A percentile compares a stretch with the other conserved stretches of the same genome.
Conservation (phyloP, 2,113 vertebrate species). For the Amblyopsis rosae region DNA sequence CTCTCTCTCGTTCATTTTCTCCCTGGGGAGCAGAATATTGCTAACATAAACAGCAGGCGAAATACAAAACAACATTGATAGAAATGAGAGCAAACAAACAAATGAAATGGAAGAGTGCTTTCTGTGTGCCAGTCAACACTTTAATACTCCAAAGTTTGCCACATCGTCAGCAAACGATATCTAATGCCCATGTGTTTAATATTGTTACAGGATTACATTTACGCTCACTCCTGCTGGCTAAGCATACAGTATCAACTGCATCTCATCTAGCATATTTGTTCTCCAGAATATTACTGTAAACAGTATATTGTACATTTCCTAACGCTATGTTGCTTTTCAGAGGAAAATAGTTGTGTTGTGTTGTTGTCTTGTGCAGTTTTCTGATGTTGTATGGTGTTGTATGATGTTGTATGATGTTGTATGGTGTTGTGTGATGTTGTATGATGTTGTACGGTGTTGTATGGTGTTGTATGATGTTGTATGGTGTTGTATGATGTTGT, state of each 20-base stretch:
- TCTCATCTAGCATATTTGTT: conserved; percentile 1
- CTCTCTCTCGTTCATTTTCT: conserved; percentile 6
- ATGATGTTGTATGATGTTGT: too few relatives aligned
- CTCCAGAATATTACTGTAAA: conserved; percentile 21
- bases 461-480: too few relatives aligned
- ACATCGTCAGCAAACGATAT: too few relatives aligned
- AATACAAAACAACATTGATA: conserved; percentile 19
- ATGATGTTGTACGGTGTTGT: too few relatives aligned
- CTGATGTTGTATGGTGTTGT: too few relatives aligned
- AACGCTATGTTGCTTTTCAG: too few relatives aligned
- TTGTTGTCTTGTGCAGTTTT: too few relatives aligned
- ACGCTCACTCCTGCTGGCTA: neutral
- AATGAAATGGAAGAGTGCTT: conserved; percentile 41
- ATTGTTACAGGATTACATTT: too few relatives aligned
- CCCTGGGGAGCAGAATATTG: conserved; percentile 33
- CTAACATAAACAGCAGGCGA: conserved; percentile 38
- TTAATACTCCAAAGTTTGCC: neutral
- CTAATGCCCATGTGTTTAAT: too few relatives aligned
- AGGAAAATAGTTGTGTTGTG: too few relatives aligned
- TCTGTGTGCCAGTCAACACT: conserved; percentile 32
- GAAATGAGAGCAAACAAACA: conserved; percentile 57
- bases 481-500: too few relatives aligned
- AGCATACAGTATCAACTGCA: conserved; percentile 11
- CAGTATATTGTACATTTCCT: neutral
- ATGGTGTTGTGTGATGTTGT: too few relatives aligned